Percentiles rank a stretch among this genome's conserved stretches.
Evolutionary conservation across 2,888 invertebrate genomes (phyloP).

Genomic region (Philonicus albiceps): DNA sequence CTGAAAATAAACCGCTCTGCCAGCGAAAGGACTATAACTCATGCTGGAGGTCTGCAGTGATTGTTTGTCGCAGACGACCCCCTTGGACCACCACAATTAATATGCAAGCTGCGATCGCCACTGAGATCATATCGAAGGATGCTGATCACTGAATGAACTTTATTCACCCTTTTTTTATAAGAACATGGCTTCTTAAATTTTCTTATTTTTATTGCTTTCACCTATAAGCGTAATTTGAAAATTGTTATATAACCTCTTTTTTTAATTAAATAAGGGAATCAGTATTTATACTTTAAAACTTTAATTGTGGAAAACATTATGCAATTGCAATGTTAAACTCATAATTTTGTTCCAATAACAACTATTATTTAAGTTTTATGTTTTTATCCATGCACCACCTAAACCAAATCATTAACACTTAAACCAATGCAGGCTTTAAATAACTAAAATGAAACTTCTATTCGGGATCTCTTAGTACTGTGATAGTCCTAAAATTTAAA

Average conservation of each 20-base stretch:
- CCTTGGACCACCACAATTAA: background rate
- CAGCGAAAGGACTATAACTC: background rate
- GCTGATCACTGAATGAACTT: background rate
- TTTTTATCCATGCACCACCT: too few relatives aligned
- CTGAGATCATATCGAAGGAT: background rate
- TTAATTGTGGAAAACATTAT: too few relatives aligned
- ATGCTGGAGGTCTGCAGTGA: background rate
- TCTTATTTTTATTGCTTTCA: background rate
- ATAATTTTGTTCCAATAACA: too few relatives aligned
- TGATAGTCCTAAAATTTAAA: too few relatives aligned
- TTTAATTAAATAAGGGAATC: background rate
- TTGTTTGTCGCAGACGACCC: background rate
- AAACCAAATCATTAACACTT: too few relatives aligned
- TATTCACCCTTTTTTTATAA: background rate
- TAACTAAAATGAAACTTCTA: too few relatives aligned
- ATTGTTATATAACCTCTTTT: background rate
- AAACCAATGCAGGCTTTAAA: too few relatives aligned
- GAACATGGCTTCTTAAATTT: background rate
- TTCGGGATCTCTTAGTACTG: too few relatives aligned
- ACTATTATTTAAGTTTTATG: too few relatives aligned
- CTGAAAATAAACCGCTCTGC: background rate
- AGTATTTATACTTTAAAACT: too few relatives aligned
- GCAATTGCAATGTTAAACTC: too few relatives aligned
- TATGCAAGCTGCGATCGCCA: background rate
- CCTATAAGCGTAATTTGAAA: background rate